Evolutionary conservation across 2,888 invertebrate genomes (phyloP), one percentile per base, ranked within the genome.

Genomic region (Lithophane semibrunnea): DNA sequence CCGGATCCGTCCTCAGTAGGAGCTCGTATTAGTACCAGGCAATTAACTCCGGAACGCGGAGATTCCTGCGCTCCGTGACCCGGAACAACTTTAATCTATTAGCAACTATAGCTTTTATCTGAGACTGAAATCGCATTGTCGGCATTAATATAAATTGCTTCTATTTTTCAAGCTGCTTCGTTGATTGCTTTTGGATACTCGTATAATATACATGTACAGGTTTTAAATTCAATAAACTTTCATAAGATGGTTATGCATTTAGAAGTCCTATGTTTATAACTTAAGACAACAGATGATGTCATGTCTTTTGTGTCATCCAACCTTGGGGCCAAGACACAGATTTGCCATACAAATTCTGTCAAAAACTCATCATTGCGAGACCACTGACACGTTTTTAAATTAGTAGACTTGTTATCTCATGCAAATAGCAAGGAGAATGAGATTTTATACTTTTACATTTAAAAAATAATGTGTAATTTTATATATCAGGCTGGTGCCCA

Each of bases 11-110:
- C 42, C 37, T 52, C 68, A 12, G 52, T 58, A 37, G 65, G 24
- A 61, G 21, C 63, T 70, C 61, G 64, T 76, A 81, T 81, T 69
- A 58, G 70, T 63, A 73, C 49, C 83, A 73, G 73, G 49, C 86
- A 70, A 84, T 85, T 82, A 82, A 78, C 70, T 75, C 24, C n/a
- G 66, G 47, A 69, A 52, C 63, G 72, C 67, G 12, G 63, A 69
- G 77, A 65, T 73, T 72, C 68, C 65, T 58, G 7, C 24, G 60
- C 52, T 73, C 47, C 72, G 65, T 67, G 83, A 82, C 61, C 77
- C 64, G 61, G 64, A 77, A 75, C 77, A 66, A 73, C 49, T 84
- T 82, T 52, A 77, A 70, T 77, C 75, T 85, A 77, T 81, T 73
- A 77, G 56, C 49, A 42, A 72, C 54, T 68, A 56, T 44, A 66